phyloP scores from a whole-genome alignment of 2,888 invertebrate genomes.

The Thyatira batis region DNA sequence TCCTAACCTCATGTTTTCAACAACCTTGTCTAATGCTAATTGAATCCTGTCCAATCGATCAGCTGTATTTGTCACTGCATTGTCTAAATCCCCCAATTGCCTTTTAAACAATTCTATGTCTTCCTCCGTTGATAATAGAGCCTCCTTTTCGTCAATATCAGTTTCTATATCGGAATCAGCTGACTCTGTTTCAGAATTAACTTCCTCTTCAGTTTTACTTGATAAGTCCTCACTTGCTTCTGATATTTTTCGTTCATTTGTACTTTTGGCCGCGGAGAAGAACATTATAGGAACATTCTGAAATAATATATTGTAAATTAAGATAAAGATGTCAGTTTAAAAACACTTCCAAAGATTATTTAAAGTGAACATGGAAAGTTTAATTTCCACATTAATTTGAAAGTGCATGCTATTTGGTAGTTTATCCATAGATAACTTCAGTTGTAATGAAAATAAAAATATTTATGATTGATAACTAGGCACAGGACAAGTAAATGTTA shows the following conservation, averaged over 20 bases:
- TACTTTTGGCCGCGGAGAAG: constrained; percentile 91
- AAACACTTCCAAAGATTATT: too few relatives aligned
- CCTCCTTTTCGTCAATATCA: constrained; percentile 48
- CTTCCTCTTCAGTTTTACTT: constrained; percentile 23
- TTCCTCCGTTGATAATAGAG: constrained; percentile 53
- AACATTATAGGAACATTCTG: constrained; percentile 89
- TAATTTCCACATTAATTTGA: too few relatives aligned
- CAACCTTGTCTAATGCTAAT: constrained; percentile 67
- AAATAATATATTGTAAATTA: constrained; percentile 26
- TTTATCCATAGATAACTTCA: too few relatives aligned
- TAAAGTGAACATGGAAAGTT: too few relatives aligned
- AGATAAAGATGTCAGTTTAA: background rate
- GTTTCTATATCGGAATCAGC: constrained; percentile 50
- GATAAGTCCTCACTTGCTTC: constrained; percentile 50
- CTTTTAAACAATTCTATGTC: constrained; percentile 76
- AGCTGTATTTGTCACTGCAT: constrained; percentile 79
- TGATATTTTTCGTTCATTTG: constrained; percentile 74
- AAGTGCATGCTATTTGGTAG: too few relatives aligned
- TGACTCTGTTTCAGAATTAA: constrained; percentile 59
- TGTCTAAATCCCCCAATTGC: constrained; percentile 76
- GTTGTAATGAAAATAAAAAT: too few relatives aligned
- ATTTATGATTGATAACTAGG: too few relatives aligned
- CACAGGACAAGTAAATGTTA: too few relatives aligned
- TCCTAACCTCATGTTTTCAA: constrained; percentile 64
- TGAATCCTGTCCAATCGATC: constrained; percentile 81